Evolutionary conservation across 92 coral and sea anemone species (phyloP), one percentile per base, ranked within the genome.

Genomic region (Zoanthus solanderi): DNA sequence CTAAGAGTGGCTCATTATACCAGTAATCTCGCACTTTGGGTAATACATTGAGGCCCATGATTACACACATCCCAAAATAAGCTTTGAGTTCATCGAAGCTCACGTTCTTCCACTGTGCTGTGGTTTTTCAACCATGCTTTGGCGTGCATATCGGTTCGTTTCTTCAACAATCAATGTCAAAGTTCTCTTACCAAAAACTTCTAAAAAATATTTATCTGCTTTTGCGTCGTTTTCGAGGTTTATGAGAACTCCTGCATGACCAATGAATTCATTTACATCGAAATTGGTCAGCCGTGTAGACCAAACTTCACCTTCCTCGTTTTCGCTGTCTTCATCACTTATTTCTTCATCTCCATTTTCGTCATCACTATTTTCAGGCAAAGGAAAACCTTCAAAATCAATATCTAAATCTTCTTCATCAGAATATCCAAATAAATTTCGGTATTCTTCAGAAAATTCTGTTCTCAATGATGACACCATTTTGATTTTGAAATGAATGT

Each of bases 301-400:
- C 23, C 23, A 23, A 23, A 23, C 23, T 23, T 23, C 23, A 23
- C 23, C 23, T 23, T 23, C 23, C 23, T 23, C 23, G 23, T 23
- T 23, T 23, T 23, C 23, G 23, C 23, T 23, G 23, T 23, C 23
- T 23, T 23, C 0, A 23, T 23, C 23, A 23, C 23, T 23, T 23
- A 23, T 23, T 23, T 23, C 23, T 23, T 23, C 23, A 23, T 23
- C 23, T 23, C 23, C 23, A 23, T 23, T 23, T 23, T 23, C 23
- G 23, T 23, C 23, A 23, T 23, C 23, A 52, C 45, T 23, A 23
- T 23, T 23, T 23, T 23, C 23, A 23, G 23, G 23, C 23, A 23
- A 23, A 23, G 23, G 23, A 87, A 87, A 87, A 79, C 90, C 86
- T 87, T 78, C 79, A 79, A 87, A 87, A 56, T 87, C 84, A 52